Evolutionary conservation across 2,888 invertebrate species (phyloP).

Genomic region (Adineta ricciae): DNA sequence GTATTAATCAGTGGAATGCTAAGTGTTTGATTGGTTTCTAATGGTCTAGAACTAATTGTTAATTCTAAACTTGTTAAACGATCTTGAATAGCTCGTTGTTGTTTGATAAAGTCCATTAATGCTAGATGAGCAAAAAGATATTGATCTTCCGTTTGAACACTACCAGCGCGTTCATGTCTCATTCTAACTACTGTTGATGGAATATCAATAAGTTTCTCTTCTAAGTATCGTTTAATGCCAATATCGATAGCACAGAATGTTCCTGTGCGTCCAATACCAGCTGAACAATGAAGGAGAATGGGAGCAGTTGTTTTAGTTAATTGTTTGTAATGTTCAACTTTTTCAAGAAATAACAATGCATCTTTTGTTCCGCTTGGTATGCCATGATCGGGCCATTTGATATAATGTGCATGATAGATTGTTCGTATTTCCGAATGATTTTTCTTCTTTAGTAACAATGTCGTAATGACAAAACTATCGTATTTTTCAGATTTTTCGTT

Average conservation of each 20-base stretch:
- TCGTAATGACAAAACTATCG: slow-evolving; percentile 59
- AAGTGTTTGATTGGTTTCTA: not conserved
- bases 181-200: slow-evolving; percentile 62
- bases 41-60: not conserved
- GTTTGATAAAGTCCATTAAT: slow-evolving; percentile 62
- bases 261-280: slow-evolving; percentile 58
- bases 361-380: slow-evolving; percentile 77
- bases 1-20: not conserved
- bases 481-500: slow-evolving; percentile 61
- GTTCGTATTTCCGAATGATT: slow-evolving; percentile 37
- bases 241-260: slow-evolving; percentile 86
- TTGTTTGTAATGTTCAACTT: slow-evolving; percentile 60
- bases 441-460: not conserved
- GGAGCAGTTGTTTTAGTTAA: slow-evolving; percentile 55
- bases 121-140: slow-evolving; percentile 93
- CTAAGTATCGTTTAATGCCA: slow-evolving; percentile 47
- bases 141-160: slow-evolving; percentile 97
- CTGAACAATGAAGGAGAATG: slow-evolving; percentile 53
- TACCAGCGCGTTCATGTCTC: slow-evolving; percentile 83
- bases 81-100: not conserved
- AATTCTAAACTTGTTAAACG: not conserved
- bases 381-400: slow-evolving; percentile 86
- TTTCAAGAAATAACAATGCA: slow-evolving; percentile 75
- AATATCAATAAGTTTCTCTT: slow-evolving; percentile 49
- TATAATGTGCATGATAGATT: slow-evolving; percentile 86